Percentiles rank a stretch among this genome's conserved stretches.
phyloP scores from a whole-genome alignment of 2,113 vertebrate genomes.

The Mesitornis unicolor region DNA sequence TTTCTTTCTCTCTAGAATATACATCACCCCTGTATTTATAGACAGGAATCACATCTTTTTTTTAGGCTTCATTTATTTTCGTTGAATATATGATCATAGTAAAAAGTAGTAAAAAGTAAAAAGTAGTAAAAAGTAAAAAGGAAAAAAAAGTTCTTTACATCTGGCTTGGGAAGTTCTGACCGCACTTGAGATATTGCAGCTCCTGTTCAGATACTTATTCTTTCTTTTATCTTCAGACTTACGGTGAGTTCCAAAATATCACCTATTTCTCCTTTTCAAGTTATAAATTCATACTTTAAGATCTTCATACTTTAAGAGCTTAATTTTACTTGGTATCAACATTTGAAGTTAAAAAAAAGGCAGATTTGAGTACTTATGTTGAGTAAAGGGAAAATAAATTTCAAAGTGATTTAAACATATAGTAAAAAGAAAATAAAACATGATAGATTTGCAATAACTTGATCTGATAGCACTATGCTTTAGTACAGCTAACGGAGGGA shows the following conservation, averaged over 20 bases:
- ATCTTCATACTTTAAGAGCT: neutral
- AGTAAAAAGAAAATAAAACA: neutral
- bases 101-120: no score
- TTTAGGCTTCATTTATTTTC: neutral
- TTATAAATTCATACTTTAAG: neutral
- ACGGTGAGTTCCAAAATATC: neutral
- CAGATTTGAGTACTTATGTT: neutral
- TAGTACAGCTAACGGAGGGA: neutral
- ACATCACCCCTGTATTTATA: neutral
- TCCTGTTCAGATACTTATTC: neutral
- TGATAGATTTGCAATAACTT: neutral
- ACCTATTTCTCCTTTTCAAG: neutral
- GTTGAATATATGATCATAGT: neutral
- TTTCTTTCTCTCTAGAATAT: neutral
- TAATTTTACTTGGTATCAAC: neutral
- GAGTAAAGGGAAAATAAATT: neutral
- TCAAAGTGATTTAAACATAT: neutral
- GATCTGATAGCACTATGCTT: neutral
- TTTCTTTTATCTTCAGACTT: neutral
- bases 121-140: no score
- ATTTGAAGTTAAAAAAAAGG: neutral
- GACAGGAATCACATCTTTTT: neutral
- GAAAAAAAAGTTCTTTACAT: no score
- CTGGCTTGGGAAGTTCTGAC: neutral
- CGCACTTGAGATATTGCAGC: no score